These are phyloP conservation scores for Choloepus hoffmanni DNA, from an alignment of 2,113 vertebrate genomes.

Conservation along the genomic window DNA sequence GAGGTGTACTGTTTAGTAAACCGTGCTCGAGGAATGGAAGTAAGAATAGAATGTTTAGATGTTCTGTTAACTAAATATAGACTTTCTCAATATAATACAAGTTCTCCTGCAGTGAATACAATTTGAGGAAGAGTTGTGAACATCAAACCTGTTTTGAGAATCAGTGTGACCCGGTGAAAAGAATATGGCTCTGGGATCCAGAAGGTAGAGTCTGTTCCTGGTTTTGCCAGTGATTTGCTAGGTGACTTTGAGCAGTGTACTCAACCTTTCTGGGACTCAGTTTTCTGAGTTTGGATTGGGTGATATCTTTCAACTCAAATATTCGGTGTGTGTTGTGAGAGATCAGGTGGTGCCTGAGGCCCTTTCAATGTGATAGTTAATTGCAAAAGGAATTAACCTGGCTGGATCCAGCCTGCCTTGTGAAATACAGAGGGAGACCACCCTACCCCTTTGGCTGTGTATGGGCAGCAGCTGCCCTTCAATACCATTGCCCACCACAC, in stretches of 20 bases:
- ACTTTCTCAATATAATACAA: slow-evolving; percentile 38
- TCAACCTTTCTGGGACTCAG: neutral
- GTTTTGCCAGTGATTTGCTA: neutral
- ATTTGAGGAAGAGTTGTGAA: slow-evolving; percentile 13
- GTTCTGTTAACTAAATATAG: slow-evolving; percentile 46
- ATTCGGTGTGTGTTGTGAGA: neutral
- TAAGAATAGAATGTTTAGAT: slow-evolving; percentile 80
- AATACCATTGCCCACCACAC: neutral
- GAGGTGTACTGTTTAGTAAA: slow-evolving; percentile 99
- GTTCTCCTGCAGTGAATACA: neutral
- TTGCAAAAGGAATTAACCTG: neutral
- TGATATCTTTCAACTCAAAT: neutral
- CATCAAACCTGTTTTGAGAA: slow-evolving; percentile 40
- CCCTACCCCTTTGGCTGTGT: neutral
- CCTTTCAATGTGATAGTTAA: neutral
- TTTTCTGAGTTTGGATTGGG: neutral
- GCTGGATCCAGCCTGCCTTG: neutral
- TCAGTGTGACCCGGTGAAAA: neutral
- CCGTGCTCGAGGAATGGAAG: slow-evolving; percentile 97
- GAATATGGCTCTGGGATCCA: neutral
- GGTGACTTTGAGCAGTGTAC: neutral
- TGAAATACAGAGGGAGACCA: neutral
- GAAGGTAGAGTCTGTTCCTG: neutral
- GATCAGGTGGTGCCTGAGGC: neutral
- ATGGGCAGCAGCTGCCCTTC: neutral